These are phyloP conservation scores for Urosaurus nigricauda DNA, from an alignment of 2,797 vertebrate species.

Conservation along the genomic window DNA sequence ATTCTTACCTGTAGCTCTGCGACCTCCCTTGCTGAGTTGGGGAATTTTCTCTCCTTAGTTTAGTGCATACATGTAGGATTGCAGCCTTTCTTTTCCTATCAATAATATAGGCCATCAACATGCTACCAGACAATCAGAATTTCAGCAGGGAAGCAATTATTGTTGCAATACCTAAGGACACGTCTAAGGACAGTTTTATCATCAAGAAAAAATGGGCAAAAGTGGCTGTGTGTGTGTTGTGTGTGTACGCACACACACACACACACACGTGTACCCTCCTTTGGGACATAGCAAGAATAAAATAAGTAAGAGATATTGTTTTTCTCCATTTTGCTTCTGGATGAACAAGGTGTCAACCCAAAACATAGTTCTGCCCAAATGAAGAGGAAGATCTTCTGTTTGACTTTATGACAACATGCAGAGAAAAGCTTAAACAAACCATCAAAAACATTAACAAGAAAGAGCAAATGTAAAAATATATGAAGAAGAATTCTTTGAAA, in stretches of 20 bases:
- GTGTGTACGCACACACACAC: neutral
- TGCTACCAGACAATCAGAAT: neutral
- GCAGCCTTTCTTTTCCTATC: neutral
- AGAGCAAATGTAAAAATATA: neutral
- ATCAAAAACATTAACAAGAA: neutral
- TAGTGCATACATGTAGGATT: neutral
- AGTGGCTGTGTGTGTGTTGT: neutral
- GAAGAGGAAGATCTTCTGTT: neutral
- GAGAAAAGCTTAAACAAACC: neutral
- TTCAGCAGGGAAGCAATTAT: neutral
- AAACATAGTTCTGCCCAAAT: neutral
- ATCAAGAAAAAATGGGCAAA: neutral
- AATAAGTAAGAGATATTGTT: neutral
- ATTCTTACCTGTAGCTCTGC: neutral
- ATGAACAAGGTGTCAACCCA: neutral
- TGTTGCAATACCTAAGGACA: neutral
- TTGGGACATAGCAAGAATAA: neutral
- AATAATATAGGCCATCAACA: neutral
- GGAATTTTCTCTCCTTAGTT: neutral
- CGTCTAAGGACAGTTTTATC: neutral
- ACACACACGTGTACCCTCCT: too few relatives aligned
- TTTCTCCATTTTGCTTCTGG: neutral
- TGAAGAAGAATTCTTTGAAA: neutral
- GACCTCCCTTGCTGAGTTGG: neutral
- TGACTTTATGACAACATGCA: neutral